Evolutionary conservation across 2,113 vertebrate genomes (phyloP), one percentile per base, ranked within the genome.

Genomic region (Centrocercus urophasianus): DNA sequence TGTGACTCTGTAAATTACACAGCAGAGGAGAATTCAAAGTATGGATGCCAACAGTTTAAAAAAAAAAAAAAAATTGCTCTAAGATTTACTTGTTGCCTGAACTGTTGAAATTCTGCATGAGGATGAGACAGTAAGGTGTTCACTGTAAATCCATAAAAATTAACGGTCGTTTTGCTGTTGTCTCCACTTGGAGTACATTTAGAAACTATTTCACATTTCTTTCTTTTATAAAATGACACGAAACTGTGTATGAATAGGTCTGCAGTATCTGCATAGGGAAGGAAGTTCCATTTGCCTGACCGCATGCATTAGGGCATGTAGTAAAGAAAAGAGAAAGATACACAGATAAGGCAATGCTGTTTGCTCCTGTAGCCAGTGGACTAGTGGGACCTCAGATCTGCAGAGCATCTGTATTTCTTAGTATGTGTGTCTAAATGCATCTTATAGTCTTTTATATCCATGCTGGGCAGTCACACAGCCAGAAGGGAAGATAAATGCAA

Each of bases 131-230:
- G 45, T 45, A 40, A 32, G 27, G n/a, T 71, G 86, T 84, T 91
- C 78, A 83, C 79, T 89, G 81, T 59, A 91, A 95, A 74, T 18
- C 38, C 34, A 24, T n/a, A 47, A 79, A 77, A 65, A 63, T 32
- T 30, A n/a, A 18, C 14, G 40, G 47, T 76, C 71, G 22, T 83
- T 95, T 80, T 86, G 64, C 76, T 85, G 34, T 43, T 85, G 47
- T n/a, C 45, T 70, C 63, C 89, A 86, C 81, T 74, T 75, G 84
- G 82, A 95, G 85, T 79, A 77, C 72, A 30, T 93, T 95, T 95
- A 83, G 82, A 88, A 67, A 34, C 56, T 50, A 19, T 57, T 79
- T 88, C 86, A 65, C n/a, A 3, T 83, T 67, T 60, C 67, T 25
- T 88, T 88, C 45, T 82, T 28, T 93, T 94, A 36, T 0, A 4